phyloP scores from a whole-genome alignment of 2,797 vertebrate genomes.

The Carapus acus region DNA sequence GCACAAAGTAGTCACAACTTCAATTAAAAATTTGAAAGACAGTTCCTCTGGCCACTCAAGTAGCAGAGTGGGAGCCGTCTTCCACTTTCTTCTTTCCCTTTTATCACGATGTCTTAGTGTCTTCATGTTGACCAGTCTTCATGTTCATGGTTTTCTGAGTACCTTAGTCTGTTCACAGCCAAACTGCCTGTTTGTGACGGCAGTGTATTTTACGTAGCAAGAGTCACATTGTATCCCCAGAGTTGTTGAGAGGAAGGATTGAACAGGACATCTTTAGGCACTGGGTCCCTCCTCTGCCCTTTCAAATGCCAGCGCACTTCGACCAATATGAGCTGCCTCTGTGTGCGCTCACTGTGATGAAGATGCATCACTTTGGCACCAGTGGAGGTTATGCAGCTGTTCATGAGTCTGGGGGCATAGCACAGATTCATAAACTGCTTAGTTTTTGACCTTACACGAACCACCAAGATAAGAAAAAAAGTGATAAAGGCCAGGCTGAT shows the following conservation, averaged over 20 bases:
- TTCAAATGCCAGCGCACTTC: slow-evolving; percentile 43
- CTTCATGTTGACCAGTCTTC: too few species aligned
- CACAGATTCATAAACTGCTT: slow-evolving; percentile 17
- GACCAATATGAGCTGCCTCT: slow-evolving; percentile 36
- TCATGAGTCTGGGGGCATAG: slow-evolving; percentile 19
- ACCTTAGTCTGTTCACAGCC: not conserved
- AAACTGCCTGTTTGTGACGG: slow-evolving; percentile 6
- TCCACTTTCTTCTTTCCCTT: too few species aligned
- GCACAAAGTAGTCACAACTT: too few species aligned
- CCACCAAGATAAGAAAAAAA: slow-evolving; percentile 39
- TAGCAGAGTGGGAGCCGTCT: too few species aligned
- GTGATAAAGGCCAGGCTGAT: slow-evolving; percentile 19
- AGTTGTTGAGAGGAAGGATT: slow-evolving; percentile 29
- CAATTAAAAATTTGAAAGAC: slow-evolving; percentile 18
- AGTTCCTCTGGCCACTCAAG: too few species aligned
- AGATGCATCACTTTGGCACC: slow-evolving; percentile 36
- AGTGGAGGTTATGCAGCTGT: slow-evolving; percentile 36
- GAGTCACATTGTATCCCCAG: slow-evolving; percentile 17
- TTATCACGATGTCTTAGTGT: too few species aligned
- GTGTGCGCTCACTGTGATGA: slow-evolving; percentile 28
- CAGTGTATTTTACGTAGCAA: slow-evolving; percentile 20
- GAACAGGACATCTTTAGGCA: slow-evolving; percentile 40
- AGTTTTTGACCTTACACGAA: slow-evolving; percentile 28
- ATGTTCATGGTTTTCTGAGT: not conserved
- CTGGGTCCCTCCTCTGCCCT: slow-evolving; percentile 44